Evolutionary conservation across 92 coral and sea anemone genomes (phyloP).

Genomic region (Phenganax subtilis): DNA sequence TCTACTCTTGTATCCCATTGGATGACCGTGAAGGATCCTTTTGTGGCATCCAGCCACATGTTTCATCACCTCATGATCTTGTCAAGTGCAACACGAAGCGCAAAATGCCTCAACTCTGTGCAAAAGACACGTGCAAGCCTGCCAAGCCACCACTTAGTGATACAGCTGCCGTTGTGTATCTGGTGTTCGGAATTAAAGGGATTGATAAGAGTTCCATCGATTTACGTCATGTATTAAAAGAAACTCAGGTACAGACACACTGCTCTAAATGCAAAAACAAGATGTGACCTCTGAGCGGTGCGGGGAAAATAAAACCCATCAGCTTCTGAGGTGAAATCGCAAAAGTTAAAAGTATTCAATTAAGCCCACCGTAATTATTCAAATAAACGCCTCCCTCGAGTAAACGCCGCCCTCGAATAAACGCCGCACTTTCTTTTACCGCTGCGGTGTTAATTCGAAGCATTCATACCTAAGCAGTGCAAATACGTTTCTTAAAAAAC

Average conservation of each 20-base stretch:
- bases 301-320: too few relatives aligned
- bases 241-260: slow-evolving; percentile 5
- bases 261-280: too few relatives aligned
- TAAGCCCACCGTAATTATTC: too few relatives aligned
- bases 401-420: too few relatives aligned
- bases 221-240: slow-evolving; percentile 57
- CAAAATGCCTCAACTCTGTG: slow-evolving; percentile 10
- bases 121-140: slow-evolving; percentile 44
- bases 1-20: neutral
- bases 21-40: neutral
- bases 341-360: too few relatives aligned
- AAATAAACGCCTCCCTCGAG: too few relatives aligned
- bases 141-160: slow-evolving; percentile 60
- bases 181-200: slow-evolving; percentile 79
- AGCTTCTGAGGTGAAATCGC: too few relatives aligned
- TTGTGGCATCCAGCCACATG: slow-evolving; percentile 12
- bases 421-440: too few relatives aligned
- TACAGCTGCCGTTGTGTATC: slow-evolving; percentile 57
- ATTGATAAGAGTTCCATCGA: slow-evolving; percentile 64
- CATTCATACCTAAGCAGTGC: too few relatives aligned
- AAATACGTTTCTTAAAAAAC: too few relatives aligned
- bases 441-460: too few relatives aligned
- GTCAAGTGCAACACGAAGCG: neutral
- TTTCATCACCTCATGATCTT: neutral
- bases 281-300: too few relatives aligned